Conservation (phyloP, 1,140 invertebrate species). For the Ceratitis capitata region DNA sequence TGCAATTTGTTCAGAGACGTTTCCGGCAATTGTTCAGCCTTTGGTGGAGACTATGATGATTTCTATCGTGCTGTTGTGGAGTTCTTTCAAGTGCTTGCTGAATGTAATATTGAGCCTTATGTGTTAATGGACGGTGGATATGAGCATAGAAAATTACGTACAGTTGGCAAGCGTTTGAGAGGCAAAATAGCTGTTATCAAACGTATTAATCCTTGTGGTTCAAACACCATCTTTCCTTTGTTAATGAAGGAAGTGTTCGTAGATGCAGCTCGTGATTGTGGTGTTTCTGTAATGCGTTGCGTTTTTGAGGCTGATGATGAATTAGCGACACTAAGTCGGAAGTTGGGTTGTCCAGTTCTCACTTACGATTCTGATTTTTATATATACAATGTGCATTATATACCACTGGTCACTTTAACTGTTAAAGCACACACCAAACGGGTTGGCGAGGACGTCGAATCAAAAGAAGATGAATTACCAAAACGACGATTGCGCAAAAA, state of each 20-base stretch:
- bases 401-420: constrained; percentile 78
- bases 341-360: constrained; percentile 82
- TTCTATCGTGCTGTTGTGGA: constrained; percentile 71
- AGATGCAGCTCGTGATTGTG: constrained; percentile 72
- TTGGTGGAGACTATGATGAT: constrained; percentile 88
- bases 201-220: constrained; percentile 65
- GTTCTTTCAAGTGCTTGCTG: constrained; percentile 77
- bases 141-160: constrained; percentile 80
- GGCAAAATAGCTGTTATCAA: constrained; percentile 71
- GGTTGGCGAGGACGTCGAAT: constrained; percentile 28
- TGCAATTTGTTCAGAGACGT: constrained; percentile 76
- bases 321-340: constrained; percentile 79
- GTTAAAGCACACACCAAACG: constrained; percentile 60
- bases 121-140: constrained; percentile 87
- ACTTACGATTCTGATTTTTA: constrained; percentile 94
- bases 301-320: constrained; percentile 89
- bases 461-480: not conserved
- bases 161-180: constrained; percentile 71
- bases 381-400: constrained; percentile 84
- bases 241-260: constrained; percentile 78
- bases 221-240: constrained; percentile 73
- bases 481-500: constrained; percentile 47
- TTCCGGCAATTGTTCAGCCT: constrained; percentile 74
- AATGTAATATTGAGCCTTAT: constrained; percentile 78
- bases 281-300: constrained; percentile 75